phyloP scores from a whole-genome alignment of 1,140 invertebrate species.

The Pseudoatta argentina region DNA sequence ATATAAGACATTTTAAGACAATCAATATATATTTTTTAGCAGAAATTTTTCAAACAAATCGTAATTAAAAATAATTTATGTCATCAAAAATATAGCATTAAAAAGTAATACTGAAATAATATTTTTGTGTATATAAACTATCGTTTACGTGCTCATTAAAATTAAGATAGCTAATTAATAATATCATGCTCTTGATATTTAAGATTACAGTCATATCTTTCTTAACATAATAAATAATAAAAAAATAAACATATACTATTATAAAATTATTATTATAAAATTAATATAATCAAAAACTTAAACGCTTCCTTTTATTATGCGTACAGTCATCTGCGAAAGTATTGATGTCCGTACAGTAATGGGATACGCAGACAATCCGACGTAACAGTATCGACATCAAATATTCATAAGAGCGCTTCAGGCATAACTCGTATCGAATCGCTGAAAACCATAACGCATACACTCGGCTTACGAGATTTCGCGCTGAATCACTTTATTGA shows the following conservation, averaged over 20 bases:
- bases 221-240: background rate
- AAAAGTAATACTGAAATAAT: background rate
- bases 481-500: conserved; percentile 42
- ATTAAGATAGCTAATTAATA: background rate
- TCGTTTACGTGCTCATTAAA: background rate
- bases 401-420: conserved; percentile 53
- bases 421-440: conserved; percentile 40
- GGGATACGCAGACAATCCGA: conserved; percentile 30
- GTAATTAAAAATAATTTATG: background rate
- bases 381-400: conserved; percentile 46
- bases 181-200: background rate
- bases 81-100: background rate
- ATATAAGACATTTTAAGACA: background rate
- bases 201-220: background rate
- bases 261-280: conserved; percentile 1
- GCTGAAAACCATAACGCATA: conserved; percentile 49
- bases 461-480: conserved; percentile 46
- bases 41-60: background rate
- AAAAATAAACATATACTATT: background rate
- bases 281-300: conserved; percentile 7
- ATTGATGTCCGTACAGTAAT: conserved; percentile 38
- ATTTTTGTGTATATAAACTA: background rate
- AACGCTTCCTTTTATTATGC: conserved; percentile 20
- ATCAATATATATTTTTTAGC: too few species aligned
- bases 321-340: conserved; percentile 30